Base-by-base conservation (phyloP, 2,113 vertebrate species). In the Entomyzon cyanotis region DNA sequence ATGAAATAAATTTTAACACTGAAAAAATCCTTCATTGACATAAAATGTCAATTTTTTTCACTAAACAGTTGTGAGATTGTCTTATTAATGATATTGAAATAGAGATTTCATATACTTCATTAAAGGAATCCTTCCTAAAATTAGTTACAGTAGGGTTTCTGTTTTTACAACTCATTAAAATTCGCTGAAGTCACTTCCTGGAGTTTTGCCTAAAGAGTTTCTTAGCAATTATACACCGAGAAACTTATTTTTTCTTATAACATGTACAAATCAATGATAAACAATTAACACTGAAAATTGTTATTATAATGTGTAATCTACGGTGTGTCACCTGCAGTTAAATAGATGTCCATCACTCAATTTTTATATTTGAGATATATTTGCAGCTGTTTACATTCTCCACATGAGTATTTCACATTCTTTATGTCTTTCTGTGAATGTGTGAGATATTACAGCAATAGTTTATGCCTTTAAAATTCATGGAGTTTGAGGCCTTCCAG, bases 91-190 rank as follows among this genome's bases (percentile, higher is more conserved):
- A 37, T 87, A 74, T 53, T 71, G 18, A 7, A 65, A 56, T 5
- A 87, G 37, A 41, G 91, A 81, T 67, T 47, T 25, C 16, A 44
- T 41, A 17, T 46, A 52, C 92, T 87, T 88, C 11, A 39, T 74
- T 53, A 90, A 85, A 91, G 4, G 8, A 92, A 5, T 86, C 47
- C 94, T 93, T 96, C 80, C 24, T 80, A 92, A 19, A 94, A 88
- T 94, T 73, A 89, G 33, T 87, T 94, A 71, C 44, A 92, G 39
- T n/a, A 89, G 30, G 23, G 19, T 75, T 94, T 95, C 73, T 95
- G 31, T 33, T 97, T 80, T 94, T 73, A 88, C 9, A 89, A 37
- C 39, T 89, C 74, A 89, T 68, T 94, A 84, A 79, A 96, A 90
- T 90, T 86, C 92, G 19, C n/a, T 95, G 30, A 87, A 49, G 14